Conservation (phyloP, 1,140 invertebrate genomes). For the Protaetia brevitarsis region DNA sequence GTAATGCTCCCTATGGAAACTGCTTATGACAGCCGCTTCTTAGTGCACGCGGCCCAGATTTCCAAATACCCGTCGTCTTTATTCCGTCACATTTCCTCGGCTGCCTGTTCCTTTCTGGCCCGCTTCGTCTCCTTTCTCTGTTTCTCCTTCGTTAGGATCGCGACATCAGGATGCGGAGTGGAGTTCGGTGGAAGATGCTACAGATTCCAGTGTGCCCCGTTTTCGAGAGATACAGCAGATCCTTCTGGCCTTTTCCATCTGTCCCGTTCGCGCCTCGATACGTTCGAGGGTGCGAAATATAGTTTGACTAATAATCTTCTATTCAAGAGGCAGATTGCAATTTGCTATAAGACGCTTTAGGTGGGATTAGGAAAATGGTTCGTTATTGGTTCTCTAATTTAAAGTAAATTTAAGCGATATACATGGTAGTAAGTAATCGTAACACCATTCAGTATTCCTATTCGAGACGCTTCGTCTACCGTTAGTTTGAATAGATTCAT, state of each 20-base stretch:
- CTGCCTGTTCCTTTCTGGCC: background rate
- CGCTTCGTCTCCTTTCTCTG: background rate
- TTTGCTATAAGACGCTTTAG: background rate
- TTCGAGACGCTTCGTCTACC: no score
- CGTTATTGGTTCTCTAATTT: background rate
- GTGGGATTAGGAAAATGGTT: slow-evolving; percentile 12
- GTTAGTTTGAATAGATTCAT: no score
- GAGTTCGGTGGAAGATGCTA: background rate
- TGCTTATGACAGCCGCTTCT: slow-evolving; percentile 17
- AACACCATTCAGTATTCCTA: no score
- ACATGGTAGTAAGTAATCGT: background rate
- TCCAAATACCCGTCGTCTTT: slow-evolving; percentile 9
- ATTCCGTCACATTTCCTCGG: background rate
- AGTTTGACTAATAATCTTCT: slow-evolving; percentile 7
- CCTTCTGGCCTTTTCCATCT: background rate
- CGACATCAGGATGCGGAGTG: background rate
- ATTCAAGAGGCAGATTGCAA: slow-evolving; percentile 10
- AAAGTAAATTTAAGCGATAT: background rate
- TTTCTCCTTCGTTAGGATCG: no score
- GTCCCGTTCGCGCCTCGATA: background rate
- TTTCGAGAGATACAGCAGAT: no score
- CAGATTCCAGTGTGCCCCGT: background rate
- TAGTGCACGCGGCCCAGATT: slow-evolving; percentile 8
- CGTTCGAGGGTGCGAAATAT: background rate
- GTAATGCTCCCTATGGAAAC: slow-evolving; percentile 11